Percentiles rank a stretch among this genome's conserved stretches.
phyloP scores from a whole-genome alignment of 2,113 vertebrate genomes.

The human region DNA sequence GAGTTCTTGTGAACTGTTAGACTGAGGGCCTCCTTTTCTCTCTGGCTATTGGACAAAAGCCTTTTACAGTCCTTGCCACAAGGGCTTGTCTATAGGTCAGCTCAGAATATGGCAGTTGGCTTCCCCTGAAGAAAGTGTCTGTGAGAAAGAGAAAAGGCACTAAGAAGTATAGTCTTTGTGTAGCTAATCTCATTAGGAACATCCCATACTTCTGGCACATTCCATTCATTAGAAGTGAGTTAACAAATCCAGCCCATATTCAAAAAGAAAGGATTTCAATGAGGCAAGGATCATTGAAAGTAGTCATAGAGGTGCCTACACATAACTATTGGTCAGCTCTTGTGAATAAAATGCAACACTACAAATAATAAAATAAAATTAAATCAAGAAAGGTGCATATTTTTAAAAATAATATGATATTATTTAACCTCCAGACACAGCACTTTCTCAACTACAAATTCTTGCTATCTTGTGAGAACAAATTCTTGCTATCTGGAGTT shows the following conservation, averaged over 20 bases:
- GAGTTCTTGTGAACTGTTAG: not conserved
- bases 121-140: not conserved
- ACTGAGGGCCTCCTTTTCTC: not conserved
- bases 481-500: not conserved
- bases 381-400: not conserved
- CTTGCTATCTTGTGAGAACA: not conserved
- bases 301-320: not conserved
- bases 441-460: not conserved
- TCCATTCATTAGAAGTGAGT: not conserved
- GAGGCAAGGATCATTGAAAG: not conserved
- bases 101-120: not conserved
- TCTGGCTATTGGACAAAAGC: not conserved
- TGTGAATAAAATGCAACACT: not conserved
- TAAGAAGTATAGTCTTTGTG: not conserved
- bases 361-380: not conserved
- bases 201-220: not conserved
- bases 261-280: not conserved
- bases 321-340: not conserved
- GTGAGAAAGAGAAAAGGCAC: not conserved
- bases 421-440: not conserved
- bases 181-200: not conserved
- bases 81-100: not conserved
- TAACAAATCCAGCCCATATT: not conserved
- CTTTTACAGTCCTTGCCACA: not conserved
- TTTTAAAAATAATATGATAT: not conserved